Evolutionary conservation across 2,888 invertebrate genomes (phyloP), one percentile per base, ranked within the genome.

Genomic region (Parnassius glacialis): DNA sequence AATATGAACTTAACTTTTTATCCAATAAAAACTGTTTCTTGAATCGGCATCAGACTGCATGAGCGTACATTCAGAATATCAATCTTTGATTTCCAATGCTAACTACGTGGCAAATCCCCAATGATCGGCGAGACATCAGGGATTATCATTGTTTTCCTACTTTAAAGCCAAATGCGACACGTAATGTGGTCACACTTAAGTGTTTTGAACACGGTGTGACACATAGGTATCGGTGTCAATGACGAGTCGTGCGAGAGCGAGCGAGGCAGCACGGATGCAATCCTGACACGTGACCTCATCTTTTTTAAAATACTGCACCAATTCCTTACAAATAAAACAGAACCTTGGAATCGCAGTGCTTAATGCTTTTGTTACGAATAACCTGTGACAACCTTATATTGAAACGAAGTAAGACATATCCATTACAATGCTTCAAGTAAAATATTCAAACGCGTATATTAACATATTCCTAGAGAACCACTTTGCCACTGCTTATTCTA

Each of bases 41-140:
- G 64, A 64, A 68, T 68, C 66, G 66, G 52, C 57, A 59, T 64
- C 62, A 68, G 57, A 63, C 61, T 56, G 66, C 60, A 65, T 53
- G 63, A 58, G 62, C 61, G 59, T 67, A 65, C 70, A 67, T 57
- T 66, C 65, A 34, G 72, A 73, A 72, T 73, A 72, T 66, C 68
- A 73, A 72, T 68, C 59, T 62, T 63, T 65, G 52, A 72, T 71
- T 72, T 68, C 69, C 72, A 73, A 72, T 73, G 71, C 72, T 68
- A 72, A 70, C 66, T 63, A 69, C 70, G 70, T 68, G 67, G 66
- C 70, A 68, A 71, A 67, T 72, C 71, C 68, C 73, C 68, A 67
- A 62, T 65, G 71, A 68, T 66, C 67, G 64, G 61, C 69, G 60
- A 62, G 65, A 68, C 70, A 66, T 67, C 64, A 61, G 68, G 68